These are phyloP conservation scores for Saguinus oedipus DNA, from an alignment of 2,797 vertebrate genomes.

Conservation along the genomic window DNA sequence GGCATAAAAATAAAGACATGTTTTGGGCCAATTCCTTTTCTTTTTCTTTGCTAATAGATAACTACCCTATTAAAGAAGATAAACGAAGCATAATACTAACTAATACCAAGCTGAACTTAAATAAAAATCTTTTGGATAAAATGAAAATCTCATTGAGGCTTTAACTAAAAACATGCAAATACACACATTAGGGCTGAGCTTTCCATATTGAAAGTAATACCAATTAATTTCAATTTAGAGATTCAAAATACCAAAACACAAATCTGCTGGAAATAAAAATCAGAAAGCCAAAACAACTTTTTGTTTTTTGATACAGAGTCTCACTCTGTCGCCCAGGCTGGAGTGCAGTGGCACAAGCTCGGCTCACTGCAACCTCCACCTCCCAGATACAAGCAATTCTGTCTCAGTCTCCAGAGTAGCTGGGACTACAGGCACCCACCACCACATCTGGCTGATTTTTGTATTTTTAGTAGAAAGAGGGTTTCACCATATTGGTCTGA, in stretches of 20 bases:
- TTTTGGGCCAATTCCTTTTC: neutral
- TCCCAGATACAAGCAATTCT: too few relatives aligned
- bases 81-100: neutral
- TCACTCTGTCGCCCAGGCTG: too few relatives aligned
- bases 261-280: slow-evolving; percentile 12
- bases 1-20: neutral
- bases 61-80: neutral
- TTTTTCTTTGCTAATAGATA: neutral
- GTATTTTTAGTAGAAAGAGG: too few relatives aligned
- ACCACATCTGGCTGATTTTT: too few relatives aligned
- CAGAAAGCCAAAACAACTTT: neutral
- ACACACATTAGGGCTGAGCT: neutral
- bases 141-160: neutral
- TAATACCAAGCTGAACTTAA: neutral
- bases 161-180: neutral
- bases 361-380: too few relatives aligned
- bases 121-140: neutral
- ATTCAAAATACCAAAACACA: slow-evolving; percentile 35
- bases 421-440: too few relatives aligned
- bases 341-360: too few relatives aligned
- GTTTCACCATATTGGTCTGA: neutral
- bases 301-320: too few relatives aligned
- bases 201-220: neutral
- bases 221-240: neutral
- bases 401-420: too few relatives aligned